Evolutionary conservation across 2,797 vertebrate genomes (phyloP).

Genomic region (Sarcoramphus papa): DNA sequence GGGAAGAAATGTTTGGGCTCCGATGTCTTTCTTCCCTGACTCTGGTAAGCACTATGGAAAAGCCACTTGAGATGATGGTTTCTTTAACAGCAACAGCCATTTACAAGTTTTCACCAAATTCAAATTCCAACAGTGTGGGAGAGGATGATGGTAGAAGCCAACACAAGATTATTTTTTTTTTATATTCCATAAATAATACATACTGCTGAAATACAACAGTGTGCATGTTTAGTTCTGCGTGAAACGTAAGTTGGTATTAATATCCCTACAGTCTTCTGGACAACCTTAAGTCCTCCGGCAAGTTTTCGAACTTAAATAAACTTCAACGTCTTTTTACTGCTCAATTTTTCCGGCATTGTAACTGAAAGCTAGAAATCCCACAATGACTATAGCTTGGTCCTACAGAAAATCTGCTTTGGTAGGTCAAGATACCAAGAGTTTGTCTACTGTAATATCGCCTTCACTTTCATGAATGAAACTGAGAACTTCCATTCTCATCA

Average conservation of each 20-base stretch:
- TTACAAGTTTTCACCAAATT: not conserved
- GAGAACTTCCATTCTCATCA: not conserved
- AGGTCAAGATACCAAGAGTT: not conserved
- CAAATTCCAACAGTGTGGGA: not conserved
- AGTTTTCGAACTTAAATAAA: not conserved
- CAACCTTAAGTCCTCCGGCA: not conserved
- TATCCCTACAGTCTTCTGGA: not conserved
- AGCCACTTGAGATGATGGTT: not conserved
- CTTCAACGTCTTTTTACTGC: not conserved
- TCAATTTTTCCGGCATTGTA: not conserved
- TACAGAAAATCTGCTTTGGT: not conserved
- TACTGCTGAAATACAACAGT: not conserved
- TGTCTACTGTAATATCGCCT: not conserved
- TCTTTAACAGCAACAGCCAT: not conserved
- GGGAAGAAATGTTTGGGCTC: not conserved
- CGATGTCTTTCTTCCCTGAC: not conserved
- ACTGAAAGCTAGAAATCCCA: not conserved
- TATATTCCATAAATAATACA: not conserved
- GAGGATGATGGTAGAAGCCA: not conserved
- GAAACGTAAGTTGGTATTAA: not conserved
- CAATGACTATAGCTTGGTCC: not conserved
- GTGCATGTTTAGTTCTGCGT: not conserved
- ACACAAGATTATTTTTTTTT: not conserved
- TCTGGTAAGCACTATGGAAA: not conserved
- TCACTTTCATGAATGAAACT: not conserved